A percentile compares a stretch with the other conserved stretches of the same genome.
These are phyloP conservation scores for Oceanodroma leucorhoa DNA, from an alignment of 2,797 vertebrate species.

Conservation along the genomic window DNA sequence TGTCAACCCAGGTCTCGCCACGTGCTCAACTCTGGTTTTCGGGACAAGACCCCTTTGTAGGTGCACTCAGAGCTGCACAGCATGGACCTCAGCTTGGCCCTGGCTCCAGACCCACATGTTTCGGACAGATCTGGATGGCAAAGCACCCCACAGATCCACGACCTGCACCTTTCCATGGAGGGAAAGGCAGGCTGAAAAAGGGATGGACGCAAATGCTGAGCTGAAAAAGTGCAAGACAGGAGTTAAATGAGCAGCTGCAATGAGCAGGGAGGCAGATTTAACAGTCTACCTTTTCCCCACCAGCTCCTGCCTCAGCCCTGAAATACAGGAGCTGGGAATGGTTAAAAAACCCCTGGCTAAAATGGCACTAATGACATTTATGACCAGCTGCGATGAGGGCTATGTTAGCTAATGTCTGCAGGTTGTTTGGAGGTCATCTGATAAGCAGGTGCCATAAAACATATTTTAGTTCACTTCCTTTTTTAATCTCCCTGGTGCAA, in stretches of 20 bases:
- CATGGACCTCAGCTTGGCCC: background rate
- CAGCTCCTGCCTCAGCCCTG: background rate
- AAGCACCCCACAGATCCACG: background rate
- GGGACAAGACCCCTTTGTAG: background rate
- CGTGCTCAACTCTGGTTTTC: rapidly evolving
- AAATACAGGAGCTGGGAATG: background rate
- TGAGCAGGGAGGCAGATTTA: background rate
- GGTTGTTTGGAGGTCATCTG: slow-evolving; percentile 56
- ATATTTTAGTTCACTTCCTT: slow-evolving; percentile 46
- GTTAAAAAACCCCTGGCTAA: background rate
- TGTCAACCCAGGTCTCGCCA: background rate
- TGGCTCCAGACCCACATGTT: rapidly evolving
- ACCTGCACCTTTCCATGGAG: background rate
- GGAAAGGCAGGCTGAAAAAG: background rate
- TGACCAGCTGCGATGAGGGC: slow-evolving; percentile 3
- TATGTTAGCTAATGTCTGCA: slow-evolving; percentile 37
- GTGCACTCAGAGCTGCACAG: background rate
- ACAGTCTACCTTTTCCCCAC: background rate
- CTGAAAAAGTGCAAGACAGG: background rate
- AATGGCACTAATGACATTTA: slow-evolving; percentile 27
- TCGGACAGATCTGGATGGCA: background rate
- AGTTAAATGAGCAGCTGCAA: background rate
- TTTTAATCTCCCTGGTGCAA: slow-evolving; percentile 41
- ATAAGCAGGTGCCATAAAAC: slow-evolving; percentile 60
- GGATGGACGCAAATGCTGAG: background rate